Evolutionary conservation across 1,140 invertebrate species (phyloP).

Genomic region (Anastrepha obliqua): DNA sequence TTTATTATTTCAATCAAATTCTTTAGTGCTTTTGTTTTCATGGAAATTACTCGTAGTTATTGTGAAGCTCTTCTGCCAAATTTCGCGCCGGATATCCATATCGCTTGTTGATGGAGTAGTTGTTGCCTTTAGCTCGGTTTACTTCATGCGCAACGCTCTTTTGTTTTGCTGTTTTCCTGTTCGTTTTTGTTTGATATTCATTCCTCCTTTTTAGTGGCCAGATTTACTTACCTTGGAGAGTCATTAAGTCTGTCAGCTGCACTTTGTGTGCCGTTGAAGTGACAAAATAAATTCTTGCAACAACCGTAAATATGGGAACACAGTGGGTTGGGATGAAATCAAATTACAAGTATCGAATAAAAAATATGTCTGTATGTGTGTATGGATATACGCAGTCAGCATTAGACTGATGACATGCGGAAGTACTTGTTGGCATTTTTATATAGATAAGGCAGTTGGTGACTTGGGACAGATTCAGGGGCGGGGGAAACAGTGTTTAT

Average conservation of each 20-base stretch:
- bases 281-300: constrained; percentile 3
- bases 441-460: neutral
- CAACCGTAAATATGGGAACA: neutral
- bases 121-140: neutral
- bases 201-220: constrained; percentile 41
- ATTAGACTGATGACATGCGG: too few relatives aligned
- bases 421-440: too few relatives aligned
- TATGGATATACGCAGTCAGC: too few relatives aligned
- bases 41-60: neutral
- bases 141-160: neutral
- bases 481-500: neutral
- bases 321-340: neutral
- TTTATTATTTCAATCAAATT: neutral
- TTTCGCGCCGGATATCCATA: constrained; percentile 34
- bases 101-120: constrained; percentile 27
- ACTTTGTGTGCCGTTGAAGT: constrained; percentile 4
- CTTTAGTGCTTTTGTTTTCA: constrained; percentile 11
- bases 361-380: neutral
- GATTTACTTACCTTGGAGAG: constrained; percentile 43
- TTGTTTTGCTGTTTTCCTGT: constrained; percentile 5
- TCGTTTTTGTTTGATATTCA: neutral
- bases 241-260: constrained; percentile 32
- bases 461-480: neutral
- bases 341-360: constrained; percentile 33
- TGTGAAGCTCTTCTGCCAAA: constrained; percentile 40